Percentiles rank a stretch among this genome's conserved stretches.
These are phyloP conservation scores for Eledona agricola DNA, from an alignment of 2,888 invertebrate genomes.

Conservation along the genomic window DNA sequence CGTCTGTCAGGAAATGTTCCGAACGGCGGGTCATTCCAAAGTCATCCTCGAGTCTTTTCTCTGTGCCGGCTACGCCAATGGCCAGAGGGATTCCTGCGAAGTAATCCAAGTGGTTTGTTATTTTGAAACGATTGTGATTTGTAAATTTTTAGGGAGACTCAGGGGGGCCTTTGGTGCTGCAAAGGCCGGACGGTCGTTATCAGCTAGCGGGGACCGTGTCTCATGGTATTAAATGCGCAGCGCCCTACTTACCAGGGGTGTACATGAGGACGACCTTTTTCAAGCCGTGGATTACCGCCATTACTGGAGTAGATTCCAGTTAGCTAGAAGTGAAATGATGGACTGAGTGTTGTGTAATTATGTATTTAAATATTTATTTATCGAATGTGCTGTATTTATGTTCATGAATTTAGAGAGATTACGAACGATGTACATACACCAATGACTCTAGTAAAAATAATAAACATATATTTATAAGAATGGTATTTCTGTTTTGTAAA, in stretches of 20 bases:
- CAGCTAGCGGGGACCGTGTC: constrained; percentile 91
- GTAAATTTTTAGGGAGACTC: constrained; percentile 80
- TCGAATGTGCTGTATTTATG: constrained; percentile 38
- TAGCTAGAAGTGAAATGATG: constrained; percentile 32
- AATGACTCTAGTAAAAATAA: no score
- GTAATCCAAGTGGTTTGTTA: constrained; percentile 67
- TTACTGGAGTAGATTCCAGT: constrained; percentile 72
- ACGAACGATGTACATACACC: no score
- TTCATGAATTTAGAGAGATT: no score
- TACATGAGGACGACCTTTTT: constrained; percentile 94
- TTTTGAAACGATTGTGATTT: neutral
- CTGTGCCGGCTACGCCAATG: constrained; percentile 92
- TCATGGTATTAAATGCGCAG: constrained; percentile 94
- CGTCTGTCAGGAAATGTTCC: constrained; percentile 94
- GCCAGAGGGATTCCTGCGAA: constrained; percentile 92
- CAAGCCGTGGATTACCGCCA: constrained; percentile 88
- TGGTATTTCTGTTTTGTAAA: no score
- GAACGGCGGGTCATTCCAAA: constrained; percentile 88
- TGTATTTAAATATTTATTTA: constrained; percentile 46
- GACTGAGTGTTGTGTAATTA: constrained; percentile 46
- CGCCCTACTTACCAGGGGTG: constrained; percentile 90
- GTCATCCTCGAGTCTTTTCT: constrained; percentile 87
- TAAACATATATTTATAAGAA: no score
- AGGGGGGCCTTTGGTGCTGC: constrained; percentile 87
- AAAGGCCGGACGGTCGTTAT: constrained; percentile 85